Conservation (phyloP, 2,888 invertebrate genomes). For the Colostygia pectinataria region DNA sequence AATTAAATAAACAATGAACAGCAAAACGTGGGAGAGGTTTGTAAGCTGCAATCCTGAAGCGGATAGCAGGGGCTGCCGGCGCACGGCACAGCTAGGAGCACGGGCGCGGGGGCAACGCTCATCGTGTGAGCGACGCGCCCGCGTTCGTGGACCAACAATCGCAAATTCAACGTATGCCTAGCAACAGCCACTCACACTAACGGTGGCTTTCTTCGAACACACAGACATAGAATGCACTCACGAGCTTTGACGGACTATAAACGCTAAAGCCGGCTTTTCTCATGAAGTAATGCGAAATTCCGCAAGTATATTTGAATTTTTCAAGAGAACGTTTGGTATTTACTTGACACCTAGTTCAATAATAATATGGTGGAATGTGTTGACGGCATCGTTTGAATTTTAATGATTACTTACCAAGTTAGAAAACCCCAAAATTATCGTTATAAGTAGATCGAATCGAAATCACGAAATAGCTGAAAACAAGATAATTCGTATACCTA, state of each 20-base stretch:
- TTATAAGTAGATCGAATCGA: conserved; percentile 53
- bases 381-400: conserved; percentile 45
- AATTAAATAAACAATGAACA: conserved; percentile 50
- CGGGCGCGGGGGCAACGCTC: conserved; percentile 73
- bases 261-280: conserved; percentile 52
- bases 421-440: conserved; percentile 39
- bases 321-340: conserved; percentile 41
- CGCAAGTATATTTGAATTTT: conserved; percentile 35
- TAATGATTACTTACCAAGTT: conserved; percentile 38
- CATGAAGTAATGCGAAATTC: conserved; percentile 42
- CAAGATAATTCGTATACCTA: conserved; percentile 73
- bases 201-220: conserved; percentile 64
- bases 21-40: conserved; percentile 55
- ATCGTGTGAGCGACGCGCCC: conserved; percentile 78
- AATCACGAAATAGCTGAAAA: conserved; percentile 64
- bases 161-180: conserved; percentile 77
- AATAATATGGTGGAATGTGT: conserved; percentile 46
- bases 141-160: conserved; percentile 70
- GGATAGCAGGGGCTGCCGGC: conserved; percentile 19
- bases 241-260: conserved; percentile 56
- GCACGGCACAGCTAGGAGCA: conserved; percentile 24
- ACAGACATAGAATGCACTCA: conserved; percentile 58
- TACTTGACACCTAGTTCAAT: conserved; percentile 41
- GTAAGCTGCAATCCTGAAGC: conserved; percentile 45
- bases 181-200: conserved; percentile 74